Base-by-base conservation (phyloP, 2,888 invertebrate genomes). In the Clitarchus hookeri region DNA sequence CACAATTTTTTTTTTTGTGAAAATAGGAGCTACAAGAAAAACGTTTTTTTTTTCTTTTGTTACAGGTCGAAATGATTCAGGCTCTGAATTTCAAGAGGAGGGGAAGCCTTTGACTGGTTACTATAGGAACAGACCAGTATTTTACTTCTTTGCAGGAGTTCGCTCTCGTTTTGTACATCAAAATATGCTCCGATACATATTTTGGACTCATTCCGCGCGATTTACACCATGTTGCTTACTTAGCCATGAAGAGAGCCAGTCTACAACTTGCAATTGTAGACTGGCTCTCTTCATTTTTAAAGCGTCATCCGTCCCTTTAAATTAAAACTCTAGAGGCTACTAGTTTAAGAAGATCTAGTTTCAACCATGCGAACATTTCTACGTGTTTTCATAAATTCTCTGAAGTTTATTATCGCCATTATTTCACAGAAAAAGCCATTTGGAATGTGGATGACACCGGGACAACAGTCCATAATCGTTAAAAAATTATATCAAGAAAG, bases 151-250 rank as follows among this genome's bases (percentile, higher is more conserved):
- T 6, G 8, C 80, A 80, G 23, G 80, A 80, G 23, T 12, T 44
- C 16, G 80, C 26, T 25, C 27, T 80, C 44, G 80, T 80, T 80
- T 36, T 26, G 8, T 80, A 80, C 27, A 80, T 80, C 26, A 1
- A 80, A 80, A 80, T 0, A 16, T 9, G 80, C 80, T 80, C 80
- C 1, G 80, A 80, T 26, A 26, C 25, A 36, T 80, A 80, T n/a
- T n/a, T 80, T 80, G 80, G 80, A 80, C 80, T 80, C 80, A 80
- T 26, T 27, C 80, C 80, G 23, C 80, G 80, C 23, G 80, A 80
- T 80, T 11, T 80, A 16, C 80, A 26, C 25, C 26, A 25, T 25
- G 80, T 13, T 25, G 25, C 26, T 0, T 80, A 80, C 80, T 25
- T 25, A 25, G 80, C 25, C 23, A 80, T 25, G 23, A 8, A 27